phyloP scores from a whole-genome alignment of 2,888 invertebrate genomes.

The Ditula angustiorana region DNA sequence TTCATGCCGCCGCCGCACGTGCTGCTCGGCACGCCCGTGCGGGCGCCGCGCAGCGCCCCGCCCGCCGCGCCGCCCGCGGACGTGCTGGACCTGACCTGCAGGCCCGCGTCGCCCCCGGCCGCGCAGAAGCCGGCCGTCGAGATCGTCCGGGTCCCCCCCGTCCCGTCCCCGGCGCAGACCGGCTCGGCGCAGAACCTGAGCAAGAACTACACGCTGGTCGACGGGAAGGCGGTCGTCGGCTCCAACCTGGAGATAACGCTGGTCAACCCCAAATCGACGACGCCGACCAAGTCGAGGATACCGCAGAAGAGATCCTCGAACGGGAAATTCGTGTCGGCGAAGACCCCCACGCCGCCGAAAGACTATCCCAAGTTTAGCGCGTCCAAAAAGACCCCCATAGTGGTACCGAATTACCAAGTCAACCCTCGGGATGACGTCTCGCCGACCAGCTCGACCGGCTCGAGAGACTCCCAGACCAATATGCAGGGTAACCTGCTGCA shows the following conservation, averaged over 20 bases:
- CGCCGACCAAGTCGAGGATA: conserved; percentile 60
- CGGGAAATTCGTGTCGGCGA: conserved; percentile 83
- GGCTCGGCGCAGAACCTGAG: conserved; percentile 72
- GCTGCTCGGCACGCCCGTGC: conserved; percentile 73
- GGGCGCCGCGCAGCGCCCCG: conserved; percentile 56
- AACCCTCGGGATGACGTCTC: conserved; percentile 60
- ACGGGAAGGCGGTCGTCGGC: conserved; percentile 80
- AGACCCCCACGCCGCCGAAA: conserved; percentile 73
- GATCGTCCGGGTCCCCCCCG: conserved; percentile 82
- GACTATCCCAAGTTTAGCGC: conserved; percentile 57
- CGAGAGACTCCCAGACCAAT: conserved; percentile 51
- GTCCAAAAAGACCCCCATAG: conserved; percentile 61
- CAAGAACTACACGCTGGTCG: conserved; percentile 75
- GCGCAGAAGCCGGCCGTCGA: conserved; percentile 79
- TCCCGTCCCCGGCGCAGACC: conserved; percentile 71
- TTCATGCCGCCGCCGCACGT: conserved; percentile 84
- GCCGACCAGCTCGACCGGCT: conserved; percentile 62
- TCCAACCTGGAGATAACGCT: conserved; percentile 90
- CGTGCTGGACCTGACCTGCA: conserved; percentile 88
- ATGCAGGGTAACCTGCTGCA: conserved; percentile 51
- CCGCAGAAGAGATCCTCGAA: conserved; percentile 83
- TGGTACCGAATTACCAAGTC: conserved; percentile 73
- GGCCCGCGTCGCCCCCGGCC: conserved; percentile 57
- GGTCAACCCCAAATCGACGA: conserved; percentile 80
- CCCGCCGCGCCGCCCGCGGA: conserved; percentile 77